These are phyloP conservation scores for Thinocorus orbignyianus DNA, from an alignment of 2,113 vertebrate species.

Conservation along the genomic window DNA sequence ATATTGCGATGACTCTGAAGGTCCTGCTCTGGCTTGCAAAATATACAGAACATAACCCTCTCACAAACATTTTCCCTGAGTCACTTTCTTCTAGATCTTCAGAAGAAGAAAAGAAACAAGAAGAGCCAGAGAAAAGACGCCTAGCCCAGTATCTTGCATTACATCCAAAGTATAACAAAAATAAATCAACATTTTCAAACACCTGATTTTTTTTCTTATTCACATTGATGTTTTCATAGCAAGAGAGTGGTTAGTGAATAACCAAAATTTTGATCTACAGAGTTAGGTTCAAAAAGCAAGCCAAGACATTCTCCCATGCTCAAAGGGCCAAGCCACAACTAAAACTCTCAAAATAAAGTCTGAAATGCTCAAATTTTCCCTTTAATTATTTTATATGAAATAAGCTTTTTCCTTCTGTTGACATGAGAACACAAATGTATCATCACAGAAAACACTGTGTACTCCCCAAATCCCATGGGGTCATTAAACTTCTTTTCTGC, in stretches of 20 bases:
- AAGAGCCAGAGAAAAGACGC: neutral
- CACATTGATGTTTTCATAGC: neutral
- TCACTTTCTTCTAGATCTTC: neutral
- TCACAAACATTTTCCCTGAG: neutral
- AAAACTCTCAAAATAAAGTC: neutral
- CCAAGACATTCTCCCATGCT: neutral
- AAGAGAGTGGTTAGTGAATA: neutral
- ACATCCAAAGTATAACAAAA: neutral
- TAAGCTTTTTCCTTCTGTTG: neutral
- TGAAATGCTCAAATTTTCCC: neutral
- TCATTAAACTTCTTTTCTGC: neutral
- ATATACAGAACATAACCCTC: neutral
- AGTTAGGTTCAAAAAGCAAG: neutral
- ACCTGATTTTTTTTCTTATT: neutral
- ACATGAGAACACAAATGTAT: neutral
- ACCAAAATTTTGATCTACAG: neutral
- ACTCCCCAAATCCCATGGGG: neutral
- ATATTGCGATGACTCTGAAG: constrained; percentile 16
- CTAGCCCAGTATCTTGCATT: neutral
- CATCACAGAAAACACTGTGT: constrained; percentile 19
- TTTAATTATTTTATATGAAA: neutral
- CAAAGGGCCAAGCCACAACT: neutral
- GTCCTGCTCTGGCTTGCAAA: neutral
- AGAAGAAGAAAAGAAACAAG: neutral
- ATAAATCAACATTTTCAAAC: neutral